These are phyloP conservation scores for Temnothorax ravouxi DNA, from an alignment of 2,888 invertebrate genomes.

Conservation along the genomic window DNA sequence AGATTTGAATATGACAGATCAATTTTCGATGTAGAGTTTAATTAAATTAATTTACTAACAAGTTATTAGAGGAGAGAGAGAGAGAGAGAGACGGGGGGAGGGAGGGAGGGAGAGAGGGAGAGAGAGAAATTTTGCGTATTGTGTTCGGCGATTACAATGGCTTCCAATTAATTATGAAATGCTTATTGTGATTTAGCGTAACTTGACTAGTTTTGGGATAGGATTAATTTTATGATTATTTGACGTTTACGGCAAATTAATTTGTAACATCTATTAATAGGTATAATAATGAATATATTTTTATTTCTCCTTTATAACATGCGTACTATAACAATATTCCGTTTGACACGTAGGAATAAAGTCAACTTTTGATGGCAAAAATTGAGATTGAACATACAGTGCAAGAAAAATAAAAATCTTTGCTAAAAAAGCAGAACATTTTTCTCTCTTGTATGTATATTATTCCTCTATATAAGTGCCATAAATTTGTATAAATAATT, in stretches of 20 bases:
- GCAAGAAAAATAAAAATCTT: background rate
- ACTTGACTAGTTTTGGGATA: constrained; percentile 11
- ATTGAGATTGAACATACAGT: background rate
- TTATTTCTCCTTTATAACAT: background rate
- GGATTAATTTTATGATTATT: constrained; percentile 24
- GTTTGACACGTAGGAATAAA: background rate
- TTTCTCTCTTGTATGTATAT: background rate
- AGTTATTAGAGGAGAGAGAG: background rate
- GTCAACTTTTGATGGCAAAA: background rate
- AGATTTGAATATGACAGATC: background rate
- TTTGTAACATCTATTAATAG: constrained; percentile 1
- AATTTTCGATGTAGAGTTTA: constrained; percentile 18
- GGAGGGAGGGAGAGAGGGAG: no score
- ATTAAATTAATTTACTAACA: constrained; percentile 29
- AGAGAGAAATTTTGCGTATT: constrained; percentile 7
- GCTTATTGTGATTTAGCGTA: constrained; percentile 3
- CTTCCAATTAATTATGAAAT: constrained; percentile 33
- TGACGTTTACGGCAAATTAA: constrained; percentile 19
- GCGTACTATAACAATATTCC: background rate
- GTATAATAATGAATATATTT: background rate
- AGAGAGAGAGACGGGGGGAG: background rate
- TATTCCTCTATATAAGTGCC: background rate
- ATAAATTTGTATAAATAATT: background rate
- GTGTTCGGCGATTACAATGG: constrained; percentile 15
- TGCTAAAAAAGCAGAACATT: background rate